phyloP scores from a whole-genome alignment of 2,113 vertebrate species.

The Etheostoma cragini region DNA sequence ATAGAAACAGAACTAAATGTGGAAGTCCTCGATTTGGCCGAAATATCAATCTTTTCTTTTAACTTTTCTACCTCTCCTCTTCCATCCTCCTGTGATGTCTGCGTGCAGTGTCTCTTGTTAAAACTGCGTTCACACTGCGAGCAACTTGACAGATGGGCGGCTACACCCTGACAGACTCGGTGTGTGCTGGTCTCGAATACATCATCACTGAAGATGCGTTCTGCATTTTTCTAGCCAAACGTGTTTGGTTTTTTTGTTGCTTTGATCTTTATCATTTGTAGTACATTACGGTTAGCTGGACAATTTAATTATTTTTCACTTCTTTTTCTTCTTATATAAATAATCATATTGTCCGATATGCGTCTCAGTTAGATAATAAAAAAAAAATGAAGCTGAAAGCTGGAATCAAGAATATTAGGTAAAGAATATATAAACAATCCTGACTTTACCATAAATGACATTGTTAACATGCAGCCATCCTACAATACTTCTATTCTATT shows the following conservation, averaged over 20 bases:
- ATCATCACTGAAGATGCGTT: not conserved
- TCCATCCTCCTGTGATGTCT: not conserved
- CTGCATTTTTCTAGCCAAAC: not conserved
- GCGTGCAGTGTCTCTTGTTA: constrained; percentile 1
- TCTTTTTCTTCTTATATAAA: not conserved
- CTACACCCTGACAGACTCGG: not conserved
- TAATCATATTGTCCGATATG: too few species aligned
- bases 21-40: not conserved
- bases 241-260: too few species aligned
- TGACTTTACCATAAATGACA: not conserved
- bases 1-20: not conserved
- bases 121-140: constrained; percentile 21
- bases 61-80: not conserved
- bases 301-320: too few species aligned
- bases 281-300: too few species aligned
- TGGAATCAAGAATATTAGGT: not conserved
- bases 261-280: too few species aligned
- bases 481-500: not conserved
- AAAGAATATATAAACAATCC: not conserved
- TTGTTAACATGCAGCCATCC: not conserved
- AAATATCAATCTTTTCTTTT: not conserved
- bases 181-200: not conserved
- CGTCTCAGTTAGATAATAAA: too few species aligned
- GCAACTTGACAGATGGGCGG: constrained; percentile 12
- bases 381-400: not conserved